Evolutionary conservation across 2,113 vertebrate species (phyloP).

Genomic region (Aleadryas rufinucha): DNA sequence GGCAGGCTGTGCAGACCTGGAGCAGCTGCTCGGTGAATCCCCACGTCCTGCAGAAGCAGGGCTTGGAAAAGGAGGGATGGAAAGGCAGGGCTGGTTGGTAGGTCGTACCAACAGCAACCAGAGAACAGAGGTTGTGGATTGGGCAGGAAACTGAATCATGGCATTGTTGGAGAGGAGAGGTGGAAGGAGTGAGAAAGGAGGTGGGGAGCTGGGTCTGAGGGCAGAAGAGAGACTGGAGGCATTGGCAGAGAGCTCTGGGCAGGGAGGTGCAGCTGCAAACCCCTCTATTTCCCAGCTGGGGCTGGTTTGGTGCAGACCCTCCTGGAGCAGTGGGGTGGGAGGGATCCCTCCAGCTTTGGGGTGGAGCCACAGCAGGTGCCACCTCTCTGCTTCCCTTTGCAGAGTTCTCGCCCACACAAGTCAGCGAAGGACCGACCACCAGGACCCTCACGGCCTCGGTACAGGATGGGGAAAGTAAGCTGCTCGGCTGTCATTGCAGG

Average conservation of each 20-base stretch:
- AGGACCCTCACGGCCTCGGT: slow-evolving; percentile 3
- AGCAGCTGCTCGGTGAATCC: not conserved
- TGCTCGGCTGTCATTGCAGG: rapidly evolving
- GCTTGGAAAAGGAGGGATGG: not conserved
- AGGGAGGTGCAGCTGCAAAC: not conserved
- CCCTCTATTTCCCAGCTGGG: rapidly evolving
- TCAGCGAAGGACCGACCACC: slow-evolving; percentile 57
- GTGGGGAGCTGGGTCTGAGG: not conserved
- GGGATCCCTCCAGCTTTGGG: not conserved
- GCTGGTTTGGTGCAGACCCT: not conserved
- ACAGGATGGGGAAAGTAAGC: slow-evolving; percentile 74
- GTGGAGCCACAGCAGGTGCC: not conserved
- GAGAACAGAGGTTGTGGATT: not conserved
- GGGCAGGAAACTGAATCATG: not conserved
- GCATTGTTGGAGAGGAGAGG: not conserved
- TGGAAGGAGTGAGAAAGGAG: not conserved
- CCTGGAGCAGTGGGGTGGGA: not conserved
- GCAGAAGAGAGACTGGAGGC: not conserved
- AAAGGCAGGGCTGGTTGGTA: not conserved
- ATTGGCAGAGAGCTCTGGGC: not conserved
- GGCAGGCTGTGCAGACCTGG: not conserved
- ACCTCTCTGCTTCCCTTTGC: not conserved
- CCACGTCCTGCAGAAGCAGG: not conserved
- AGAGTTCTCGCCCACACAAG: slow-evolving; percentile 71
- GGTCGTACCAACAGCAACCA: not conserved